Conservation (phyloP, 2,113 vertebrate genomes). For the Meleagris gallopavo region DNA sequence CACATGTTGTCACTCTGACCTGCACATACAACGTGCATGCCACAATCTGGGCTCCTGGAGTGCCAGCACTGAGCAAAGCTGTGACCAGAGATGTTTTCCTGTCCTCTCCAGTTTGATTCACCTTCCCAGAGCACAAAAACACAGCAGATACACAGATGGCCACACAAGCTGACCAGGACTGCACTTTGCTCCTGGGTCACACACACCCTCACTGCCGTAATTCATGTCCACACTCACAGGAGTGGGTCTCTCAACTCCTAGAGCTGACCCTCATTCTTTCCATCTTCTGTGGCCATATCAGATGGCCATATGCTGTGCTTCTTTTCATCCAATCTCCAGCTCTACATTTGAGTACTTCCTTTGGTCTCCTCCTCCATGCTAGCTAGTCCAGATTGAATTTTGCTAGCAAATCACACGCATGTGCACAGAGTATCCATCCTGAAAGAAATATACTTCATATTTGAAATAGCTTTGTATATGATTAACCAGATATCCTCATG, state of each 20-base stretch:
- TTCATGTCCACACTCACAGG: neutral
- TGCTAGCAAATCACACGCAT: neutral
- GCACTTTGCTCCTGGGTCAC: neutral
- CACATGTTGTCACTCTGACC: rapidly evolving
- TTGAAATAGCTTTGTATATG: neutral
- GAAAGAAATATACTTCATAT: neutral
- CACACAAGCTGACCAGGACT: neutral
- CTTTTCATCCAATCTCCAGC: neutral
- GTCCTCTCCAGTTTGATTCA: neutral
- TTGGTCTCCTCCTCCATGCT: neutral
- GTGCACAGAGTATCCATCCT: neutral
- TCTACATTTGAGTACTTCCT: neutral
- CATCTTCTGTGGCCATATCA: neutral
- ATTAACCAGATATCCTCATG: neutral
- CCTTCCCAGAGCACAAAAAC: neutral
- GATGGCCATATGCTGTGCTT: neutral
- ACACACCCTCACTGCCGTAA: neutral
- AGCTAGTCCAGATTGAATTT: neutral
- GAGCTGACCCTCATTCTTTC: neutral
- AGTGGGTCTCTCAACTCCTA: neutral
- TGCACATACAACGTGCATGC: rapidly evolving
- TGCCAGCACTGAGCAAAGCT: rapidly evolving
- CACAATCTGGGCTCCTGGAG: rapidly evolving
- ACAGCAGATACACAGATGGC: neutral
- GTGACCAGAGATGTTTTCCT: neutral